Evolutionary conservation across 1,140 invertebrate species (phyloP).

Genomic region (Tribolium madens): DNA sequence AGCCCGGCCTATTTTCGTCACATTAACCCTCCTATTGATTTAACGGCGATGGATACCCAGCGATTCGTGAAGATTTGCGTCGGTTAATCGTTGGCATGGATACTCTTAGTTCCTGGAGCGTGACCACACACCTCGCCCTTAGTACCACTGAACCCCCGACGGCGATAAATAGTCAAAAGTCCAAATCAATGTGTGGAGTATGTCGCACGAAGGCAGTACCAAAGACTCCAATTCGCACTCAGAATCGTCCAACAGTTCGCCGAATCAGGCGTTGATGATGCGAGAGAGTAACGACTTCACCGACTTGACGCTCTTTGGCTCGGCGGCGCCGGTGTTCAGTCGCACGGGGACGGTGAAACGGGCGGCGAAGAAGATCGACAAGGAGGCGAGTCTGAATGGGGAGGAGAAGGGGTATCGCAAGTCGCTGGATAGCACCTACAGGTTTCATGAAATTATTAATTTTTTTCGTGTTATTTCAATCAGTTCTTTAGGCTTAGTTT

Average conservation of each 20-base stretch:
- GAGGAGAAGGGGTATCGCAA: constrained; percentile 53
- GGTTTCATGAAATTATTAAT: too few species aligned
- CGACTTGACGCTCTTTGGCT: constrained; percentile 53
- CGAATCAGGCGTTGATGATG: constrained; percentile 54
- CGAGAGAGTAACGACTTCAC: constrained; percentile 49
- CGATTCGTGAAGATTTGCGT: constrained; percentile 51
- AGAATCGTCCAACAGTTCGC: constrained; percentile 60
- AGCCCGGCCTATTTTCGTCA: constrained; percentile 8
- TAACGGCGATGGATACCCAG: constrained; percentile 37
- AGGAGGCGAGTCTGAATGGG: constrained; percentile 35
- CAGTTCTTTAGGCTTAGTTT: constrained; percentile 59
- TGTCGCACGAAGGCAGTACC: constrained; percentile 53
- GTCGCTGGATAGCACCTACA: constrained; percentile 59
- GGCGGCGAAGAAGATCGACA: constrained; percentile 16
- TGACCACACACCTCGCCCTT: constrained; percentile 33
- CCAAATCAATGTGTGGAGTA: constrained; percentile 36
- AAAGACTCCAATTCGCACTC: constrained; percentile 56
- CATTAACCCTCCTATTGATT: constrained; percentile 38
- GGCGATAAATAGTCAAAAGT: background rate
- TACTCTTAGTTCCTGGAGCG: constrained; percentile 43
- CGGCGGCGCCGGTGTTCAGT: constrained; percentile 51
- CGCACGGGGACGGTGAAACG: constrained; percentile 60
- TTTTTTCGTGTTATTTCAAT: too few species aligned
- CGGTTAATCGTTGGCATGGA: constrained; percentile 56
- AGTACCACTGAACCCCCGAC: constrained; percentile 22